Conservation (phyloP, 2,888 invertebrate species). For the Habroteleia sp. region DNA sequence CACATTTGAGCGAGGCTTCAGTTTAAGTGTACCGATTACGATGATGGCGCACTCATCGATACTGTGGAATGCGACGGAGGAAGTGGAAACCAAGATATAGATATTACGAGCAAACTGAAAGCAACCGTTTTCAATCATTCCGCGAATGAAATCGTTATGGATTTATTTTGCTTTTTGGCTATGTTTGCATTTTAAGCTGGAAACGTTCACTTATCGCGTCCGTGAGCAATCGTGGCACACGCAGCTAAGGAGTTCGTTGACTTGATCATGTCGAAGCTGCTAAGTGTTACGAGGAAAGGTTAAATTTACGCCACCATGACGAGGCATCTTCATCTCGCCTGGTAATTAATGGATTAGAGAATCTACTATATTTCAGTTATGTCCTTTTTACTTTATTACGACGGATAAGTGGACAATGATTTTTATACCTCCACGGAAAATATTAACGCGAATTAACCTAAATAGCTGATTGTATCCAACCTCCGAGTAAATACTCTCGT, state of each 20-base stretch:
- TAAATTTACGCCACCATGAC: conserved; percentile 47
- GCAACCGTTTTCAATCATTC: conserved; percentile 55
- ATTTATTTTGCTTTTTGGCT: too few relatives aligned
- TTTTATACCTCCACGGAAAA: too few relatives aligned
- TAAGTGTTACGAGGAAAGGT: conserved; percentile 53
- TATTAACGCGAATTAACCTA: too few relatives aligned
- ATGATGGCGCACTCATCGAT: conserved; percentile 47
- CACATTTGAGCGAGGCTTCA: conserved; percentile 40
- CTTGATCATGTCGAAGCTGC: conserved; percentile 28
- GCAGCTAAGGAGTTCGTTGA: conserved; percentile 45
- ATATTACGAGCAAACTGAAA: conserved; percentile 26
- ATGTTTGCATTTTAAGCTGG: conserved; percentile 33
- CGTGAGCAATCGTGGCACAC: conserved; percentile 9
- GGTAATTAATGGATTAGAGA: too few relatives aligned
- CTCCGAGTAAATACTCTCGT: too few relatives aligned
- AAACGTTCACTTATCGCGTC: conserved; percentile 43
- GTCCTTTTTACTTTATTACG: too few relatives aligned
- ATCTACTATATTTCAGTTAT: too few relatives aligned
- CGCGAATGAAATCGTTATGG: conserved; percentile 48
- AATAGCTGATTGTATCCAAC: too few relatives aligned
- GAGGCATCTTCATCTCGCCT: conserved; percentile 13
- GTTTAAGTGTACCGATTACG: conserved; percentile 54
- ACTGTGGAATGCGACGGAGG: conserved; percentile 38
- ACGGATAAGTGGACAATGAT: too few relatives aligned
- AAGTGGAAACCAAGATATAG: conserved; percentile 29